Evolutionary conservation across 2,797 vertebrate species (phyloP), one percentile per base, ranked within the genome.

Genomic region (Oophaga sylvatica): DNA sequence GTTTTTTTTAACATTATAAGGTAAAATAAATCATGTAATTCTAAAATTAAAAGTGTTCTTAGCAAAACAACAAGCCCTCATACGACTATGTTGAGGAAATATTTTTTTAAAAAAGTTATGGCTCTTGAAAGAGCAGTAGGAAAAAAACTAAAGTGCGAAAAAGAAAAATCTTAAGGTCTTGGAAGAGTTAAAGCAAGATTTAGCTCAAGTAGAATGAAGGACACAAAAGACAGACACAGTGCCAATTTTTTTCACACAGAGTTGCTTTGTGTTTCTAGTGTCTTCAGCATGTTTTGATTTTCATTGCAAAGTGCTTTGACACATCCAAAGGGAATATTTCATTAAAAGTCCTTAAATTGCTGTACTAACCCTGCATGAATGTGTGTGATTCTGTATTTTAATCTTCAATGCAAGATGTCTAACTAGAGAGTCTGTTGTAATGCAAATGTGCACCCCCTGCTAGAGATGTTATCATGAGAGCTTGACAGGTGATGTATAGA

Each of bases 391-490:
- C 10, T 70, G 22, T 68, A 67, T 70, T 82, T 67, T 67, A 70
- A 5, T 70, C 67, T 68, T 70, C 65, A 56, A 16, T 65, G 22
- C 65, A 59, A 80, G n/a, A 45, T 13, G 22, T 65, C 81, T 56
- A 68, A 82, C 35, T 68, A 20, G 41, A 29, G 45, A 31, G 56
- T 70, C n/a, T 83, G 65, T 70, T 68, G 65, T 70, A 83, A 83
- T 83, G 35, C 81, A 83, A 83, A 83, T 70, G 8, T 82, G n/a
- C 22, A 53, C 80, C 80, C 35, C 35, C 65, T 83, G 11, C 53
- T 62, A 60, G 59, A 56, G 48, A 57, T 22, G 48, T 29, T 31
- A 57, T 68, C 8, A 81, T 53, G 80, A 10, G 41, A 57, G 19
- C 48, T 17, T 68, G 65, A 67, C 35, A 53, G 63, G 80, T 56